Base-by-base conservation (phyloP, 2,113 vertebrate species). In the Pachycephala philippinensis region DNA sequence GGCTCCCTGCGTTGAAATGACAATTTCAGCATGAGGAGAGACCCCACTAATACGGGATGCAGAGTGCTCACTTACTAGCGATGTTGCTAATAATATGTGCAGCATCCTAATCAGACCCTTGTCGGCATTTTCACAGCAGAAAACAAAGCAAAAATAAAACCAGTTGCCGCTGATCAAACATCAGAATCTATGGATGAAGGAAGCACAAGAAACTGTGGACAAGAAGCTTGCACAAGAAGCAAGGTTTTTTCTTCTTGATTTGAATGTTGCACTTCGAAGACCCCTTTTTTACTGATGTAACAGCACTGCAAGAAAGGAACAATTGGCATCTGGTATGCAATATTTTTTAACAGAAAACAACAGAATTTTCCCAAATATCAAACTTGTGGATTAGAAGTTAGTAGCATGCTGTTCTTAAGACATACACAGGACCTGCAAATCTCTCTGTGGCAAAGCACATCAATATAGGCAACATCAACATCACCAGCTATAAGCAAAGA, bases 91-190 rank as follows among this genome's bases (percentile, higher is more conserved):
- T 7, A 4, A 95, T 97, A 95, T 23, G 64, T 42, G 90, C 95
- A 93, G 93, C 96, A 96, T 97, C 94, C 78, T 97, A 97, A 97
- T 97, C 91, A 97, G 93, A 84, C 23, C 49, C 65, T 70, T 4
- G 0, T 33, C 86, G 81, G 76, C 93, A 95, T 96, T 97, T 95
- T 84, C 61, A 94, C 87, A 91, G 84, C 70, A 93, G 87, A 84
- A 97, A 96, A 66, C 35, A 82, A 52, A 96, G 84, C 20, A 47
- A 90, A 97, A 96, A n/a, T 56, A 96, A 96, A 97, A 68, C 35
- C 31, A 35, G 52, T 61, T 20, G 11, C 47, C 6, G 12, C 45
- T 91, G 82, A 87, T 84, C 60, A 85, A 93, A 95, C 44, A 19
- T 60, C 86, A 87, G 50, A 49, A 69, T 84, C 77, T 54, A 37